These are phyloP conservation scores for Catharus ustulatus DNA, from an alignment of 2,797 vertebrate genomes.

Conservation along the genomic window DNA sequence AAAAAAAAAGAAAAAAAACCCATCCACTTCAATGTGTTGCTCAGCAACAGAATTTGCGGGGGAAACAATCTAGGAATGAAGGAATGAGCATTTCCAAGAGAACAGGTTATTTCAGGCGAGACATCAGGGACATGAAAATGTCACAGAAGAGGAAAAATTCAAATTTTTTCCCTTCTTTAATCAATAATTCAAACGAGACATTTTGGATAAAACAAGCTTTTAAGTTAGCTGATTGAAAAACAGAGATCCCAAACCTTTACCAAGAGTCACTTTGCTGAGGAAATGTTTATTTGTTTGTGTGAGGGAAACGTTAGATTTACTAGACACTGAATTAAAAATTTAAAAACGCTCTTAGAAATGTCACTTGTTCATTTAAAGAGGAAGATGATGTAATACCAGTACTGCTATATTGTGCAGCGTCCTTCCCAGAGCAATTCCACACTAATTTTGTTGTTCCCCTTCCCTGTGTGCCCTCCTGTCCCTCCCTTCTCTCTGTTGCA, in stretches of 20 bases:
- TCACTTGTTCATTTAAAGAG: conserved; percentile 46
- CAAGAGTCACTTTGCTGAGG: conserved; percentile 6
- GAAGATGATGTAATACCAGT: conserved; percentile 61
- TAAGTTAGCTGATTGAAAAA: conserved; percentile 35
- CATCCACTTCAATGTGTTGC: conserved; percentile 53
- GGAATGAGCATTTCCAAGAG: conserved; percentile 63
- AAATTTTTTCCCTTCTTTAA: conserved; percentile 27
- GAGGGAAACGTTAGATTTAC: conserved; percentile 41
- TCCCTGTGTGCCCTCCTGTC: conserved; percentile 44
- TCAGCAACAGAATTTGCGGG: conserved; percentile 68
- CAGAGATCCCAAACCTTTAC: conserved; percentile 47
- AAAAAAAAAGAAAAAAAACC: background rate
- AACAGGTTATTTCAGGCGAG: conserved; percentile 67
- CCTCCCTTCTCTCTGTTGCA: conserved; percentile 70
- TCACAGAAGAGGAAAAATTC: conserved; percentile 16
- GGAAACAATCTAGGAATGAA: conserved; percentile 66
- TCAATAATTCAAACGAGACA: conserved; percentile 63
- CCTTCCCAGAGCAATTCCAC: background rate
- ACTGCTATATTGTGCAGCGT: conserved; percentile 10
- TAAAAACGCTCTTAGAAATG: conserved; percentile 43
- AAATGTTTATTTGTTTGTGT: conserved; percentile 44
- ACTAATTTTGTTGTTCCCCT: conserved; percentile 75
- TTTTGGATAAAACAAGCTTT: conserved; percentile 32
- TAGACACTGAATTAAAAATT: conserved; percentile 25
- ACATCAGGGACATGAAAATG: conserved; percentile 60